Percentiles rank a stretch among this genome's conserved stretches.
Evolutionary conservation across 2,888 invertebrate genomes (phyloP).

Genomic region (Sympetrum striolatum): DNA sequence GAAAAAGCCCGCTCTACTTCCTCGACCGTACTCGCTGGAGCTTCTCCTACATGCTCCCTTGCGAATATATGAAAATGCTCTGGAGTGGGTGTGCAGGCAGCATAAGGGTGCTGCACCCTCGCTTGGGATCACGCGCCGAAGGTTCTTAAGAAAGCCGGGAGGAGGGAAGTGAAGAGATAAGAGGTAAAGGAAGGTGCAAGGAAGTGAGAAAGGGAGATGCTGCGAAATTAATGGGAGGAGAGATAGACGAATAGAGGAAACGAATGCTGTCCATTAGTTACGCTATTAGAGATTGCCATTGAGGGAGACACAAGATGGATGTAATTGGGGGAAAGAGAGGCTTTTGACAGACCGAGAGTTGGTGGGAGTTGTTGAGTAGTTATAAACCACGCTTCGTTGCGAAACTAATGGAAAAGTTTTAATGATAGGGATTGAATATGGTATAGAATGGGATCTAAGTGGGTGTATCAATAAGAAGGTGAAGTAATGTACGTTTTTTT

Average conservation of each 20-base stretch:
- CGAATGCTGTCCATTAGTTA: neutral
- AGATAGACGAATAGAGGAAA: neutral
- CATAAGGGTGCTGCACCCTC: neutral
- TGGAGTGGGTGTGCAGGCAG: neutral
- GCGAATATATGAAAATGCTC: neutral
- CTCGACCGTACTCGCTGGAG: neutral
- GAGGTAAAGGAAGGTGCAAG: neutral
- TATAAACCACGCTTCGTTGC: too few species aligned
- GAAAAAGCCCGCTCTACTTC: neutral
- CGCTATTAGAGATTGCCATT: too few species aligned
- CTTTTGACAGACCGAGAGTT: too few species aligned
- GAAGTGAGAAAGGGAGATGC: neutral
- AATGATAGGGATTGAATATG: too few species aligned
- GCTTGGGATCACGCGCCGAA: neutral
- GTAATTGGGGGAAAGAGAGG: too few species aligned
- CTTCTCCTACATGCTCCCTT: neutral
- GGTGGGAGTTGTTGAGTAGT: too few species aligned
- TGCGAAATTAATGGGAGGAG: neutral
- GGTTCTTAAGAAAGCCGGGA: neutral
- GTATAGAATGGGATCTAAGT: too few species aligned
- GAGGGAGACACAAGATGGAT: too few species aligned
- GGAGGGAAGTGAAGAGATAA: neutral
- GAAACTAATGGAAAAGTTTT: too few species aligned
- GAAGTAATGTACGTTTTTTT: too few species aligned
- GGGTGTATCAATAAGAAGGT: too few species aligned